Evolutionary conservation across 2,113 vertebrate species (phyloP), one percentile per base, ranked within the genome.

Genomic region (Erythrolamprus reginae): DNA sequence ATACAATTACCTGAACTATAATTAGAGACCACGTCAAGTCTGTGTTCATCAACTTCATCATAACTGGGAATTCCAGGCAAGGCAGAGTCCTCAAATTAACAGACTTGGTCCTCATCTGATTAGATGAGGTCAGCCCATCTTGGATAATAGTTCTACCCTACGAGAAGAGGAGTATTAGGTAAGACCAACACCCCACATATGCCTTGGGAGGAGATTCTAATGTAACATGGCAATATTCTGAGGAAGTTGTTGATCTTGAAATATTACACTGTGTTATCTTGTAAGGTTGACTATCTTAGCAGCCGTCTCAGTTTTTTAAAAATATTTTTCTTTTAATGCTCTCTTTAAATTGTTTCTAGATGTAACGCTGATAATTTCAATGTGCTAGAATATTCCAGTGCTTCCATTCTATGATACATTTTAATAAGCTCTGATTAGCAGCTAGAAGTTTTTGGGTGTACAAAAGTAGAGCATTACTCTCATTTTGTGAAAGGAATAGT

Each of bases 161-260:
- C n/a, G n/a, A n/a, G n/a, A n/a, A n/a, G n/a, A n/a, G n/a, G n/a
- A n/a, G n/a, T n/a, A n/a, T n/a, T n/a, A n/a, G n/a, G n/a, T n/a
- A n/a, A n/a, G n/a, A n/a, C n/a, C n/a, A n/a, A n/a, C n/a, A n/a
- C n/a, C n/a, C n/a, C n/a, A n/a, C n/a, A 87, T 38, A 86, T 89
- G 61, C 23, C 87, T 56, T 77, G 8, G 9, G 45, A 89, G 90
- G 45, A 84, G 77, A 42, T 87, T n/a, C 82, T 90, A 90, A 90
- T 23, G 21, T 89, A 56, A 82, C 7, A 42, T 65, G 45, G n/a
- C 9, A 12, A 9, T 65, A 17, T 52, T 93, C 89, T 87, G 93
- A 89, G 45, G 15, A 53, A 83, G 12, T 82, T 92, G 87, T 93
- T 83, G 87, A 92, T 48, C 86, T 91, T 58, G 77, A 93, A 90